Evolutionary conservation across 2,797 vertebrate species (phyloP).

Genomic region (Hybognathus amarus): DNA sequence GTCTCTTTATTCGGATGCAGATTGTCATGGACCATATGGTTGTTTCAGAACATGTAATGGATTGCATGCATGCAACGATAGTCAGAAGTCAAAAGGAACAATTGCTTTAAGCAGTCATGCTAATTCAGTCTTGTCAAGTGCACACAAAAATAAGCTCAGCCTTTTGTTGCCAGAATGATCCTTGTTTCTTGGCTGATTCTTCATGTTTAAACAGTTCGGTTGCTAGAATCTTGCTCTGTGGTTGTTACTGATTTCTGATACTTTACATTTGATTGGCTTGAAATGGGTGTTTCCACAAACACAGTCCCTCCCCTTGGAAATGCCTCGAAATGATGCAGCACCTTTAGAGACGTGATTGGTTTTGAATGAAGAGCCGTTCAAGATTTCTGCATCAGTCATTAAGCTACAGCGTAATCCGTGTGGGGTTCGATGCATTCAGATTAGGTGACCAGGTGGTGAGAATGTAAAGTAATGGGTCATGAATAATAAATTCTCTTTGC

Average conservation of each 20-base stretch:
- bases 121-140: slow-evolving; percentile 23
- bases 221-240: slow-evolving; percentile 1
- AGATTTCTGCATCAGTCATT: slow-evolving; percentile 28
- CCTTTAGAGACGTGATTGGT: slow-evolving; percentile 38
- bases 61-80: slow-evolving; percentile 21
- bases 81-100: slow-evolving; percentile 29
- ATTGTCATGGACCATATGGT: slow-evolving; percentile 28
- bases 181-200: neutral
- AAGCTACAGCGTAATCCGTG: slow-evolving; percentile 1
- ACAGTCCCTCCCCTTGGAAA: slow-evolving; percentile 3
- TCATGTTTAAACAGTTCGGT: neutral
- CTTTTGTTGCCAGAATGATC: slow-evolving; percentile 12
- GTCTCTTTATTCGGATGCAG: slow-evolving; percentile 22
- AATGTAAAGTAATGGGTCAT: slow-evolving; percentile 48
- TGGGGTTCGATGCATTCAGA: slow-evolving; percentile 22
- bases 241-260: slow-evolving; percentile 4
- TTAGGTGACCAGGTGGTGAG: slow-evolving; percentile 31
- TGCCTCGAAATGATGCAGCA: slow-evolving; percentile 46
- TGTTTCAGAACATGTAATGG: slow-evolving; percentile 7
- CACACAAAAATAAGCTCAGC: neutral
- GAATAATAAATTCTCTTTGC: slow-evolving; percentile 42
- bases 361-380: slow-evolving; percentile 34
- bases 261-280: neutral
- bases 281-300: neutral
- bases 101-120: slow-evolving; percentile 18